These are phyloP conservation scores for Drosophila guanche DNA, from an alignment of 1,140 invertebrate species.

Conservation along the genomic window DNA sequence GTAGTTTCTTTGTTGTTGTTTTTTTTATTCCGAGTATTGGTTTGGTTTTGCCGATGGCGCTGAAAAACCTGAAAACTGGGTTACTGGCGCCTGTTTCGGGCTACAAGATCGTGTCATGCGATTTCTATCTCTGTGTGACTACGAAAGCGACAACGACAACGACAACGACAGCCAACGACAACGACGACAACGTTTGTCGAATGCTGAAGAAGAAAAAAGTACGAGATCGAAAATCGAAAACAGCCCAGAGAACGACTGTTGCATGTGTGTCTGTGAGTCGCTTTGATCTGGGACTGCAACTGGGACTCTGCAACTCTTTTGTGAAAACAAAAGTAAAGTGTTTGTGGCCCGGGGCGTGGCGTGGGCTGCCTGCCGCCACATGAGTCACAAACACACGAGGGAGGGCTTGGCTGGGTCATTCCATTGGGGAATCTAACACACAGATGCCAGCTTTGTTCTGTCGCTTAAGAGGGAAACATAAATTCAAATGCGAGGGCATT, in stretches of 20 bases:
- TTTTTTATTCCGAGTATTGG: constrained; percentile 10
- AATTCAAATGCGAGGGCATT: constrained; percentile 21
- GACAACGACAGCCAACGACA: constrained; percentile 39
- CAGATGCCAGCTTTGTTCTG: constrained; percentile 16
- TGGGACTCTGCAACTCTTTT: constrained; percentile 27
- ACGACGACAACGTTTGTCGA: constrained; percentile 50
- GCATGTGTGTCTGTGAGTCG: constrained; percentile 13
- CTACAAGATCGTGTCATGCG: constrained; percentile 81
- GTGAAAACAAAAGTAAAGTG: constrained; percentile 80
- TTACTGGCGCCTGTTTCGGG: constrained; percentile 81
- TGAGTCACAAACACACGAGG: constrained; percentile 54
- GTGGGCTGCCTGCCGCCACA: constrained; percentile 42
- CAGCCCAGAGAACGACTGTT: constrained; percentile 58
- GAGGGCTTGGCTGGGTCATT: constrained; percentile 51
- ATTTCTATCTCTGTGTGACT: constrained; percentile 79
- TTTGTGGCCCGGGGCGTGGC: constrained; percentile 56
- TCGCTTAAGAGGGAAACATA: too few relatives aligned
- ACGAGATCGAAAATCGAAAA: constrained; percentile 46
- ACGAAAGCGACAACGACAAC: constrained; percentile 50
- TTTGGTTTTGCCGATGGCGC: constrained; percentile 26
- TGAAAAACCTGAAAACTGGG: constrained; percentile 76
- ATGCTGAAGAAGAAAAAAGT: constrained; percentile 75
- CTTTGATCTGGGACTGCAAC: constrained; percentile 10
- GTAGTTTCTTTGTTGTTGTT: constrained; percentile 22
- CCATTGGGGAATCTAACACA: constrained; percentile 29